phyloP scores from a whole-genome alignment of 2,113 vertebrate genomes.

The Pteropus alecto region DNA sequence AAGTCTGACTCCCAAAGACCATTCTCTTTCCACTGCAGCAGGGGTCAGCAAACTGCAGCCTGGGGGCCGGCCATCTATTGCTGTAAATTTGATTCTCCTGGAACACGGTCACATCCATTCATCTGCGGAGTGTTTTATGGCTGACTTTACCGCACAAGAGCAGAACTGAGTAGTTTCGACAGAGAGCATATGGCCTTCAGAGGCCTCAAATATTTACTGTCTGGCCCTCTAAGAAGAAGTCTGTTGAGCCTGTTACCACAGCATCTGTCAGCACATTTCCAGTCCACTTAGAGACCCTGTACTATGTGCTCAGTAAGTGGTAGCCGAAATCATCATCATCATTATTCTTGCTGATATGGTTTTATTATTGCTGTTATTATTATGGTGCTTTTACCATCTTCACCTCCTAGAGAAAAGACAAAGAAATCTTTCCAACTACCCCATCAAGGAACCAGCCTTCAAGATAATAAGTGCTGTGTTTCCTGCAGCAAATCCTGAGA shows the following conservation, averaged over 20 bases:
- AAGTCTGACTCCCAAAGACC: neutral
- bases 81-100: too few relatives aligned
- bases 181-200: neutral
- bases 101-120: neutral
- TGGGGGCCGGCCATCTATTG: fast-evolving
- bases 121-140: fast-evolving
- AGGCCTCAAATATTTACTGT: neutral
- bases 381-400: neutral
- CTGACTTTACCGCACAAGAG: neutral
- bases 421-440: neutral
- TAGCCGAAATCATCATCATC: neutral
- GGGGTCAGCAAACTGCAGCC: fast-evolving
- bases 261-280: neutral
- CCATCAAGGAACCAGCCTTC: neutral
- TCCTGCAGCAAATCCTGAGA: neutral
- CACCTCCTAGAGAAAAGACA: neutral
- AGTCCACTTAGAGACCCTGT: neutral
- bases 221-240: neutral
- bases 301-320: neutral
- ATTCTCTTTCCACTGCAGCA: neutral
- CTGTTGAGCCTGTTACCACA: fast-evolving
- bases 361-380: neutral
- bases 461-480: neutral
- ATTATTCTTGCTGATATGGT: neutral
- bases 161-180: neutral